Percentiles rank a stretch among this genome's conserved stretches.
These are phyloP conservation scores for Nemotelus pantherinus DNA, from an alignment of 2,888 invertebrate genomes.

Conservation along the genomic window DNA sequence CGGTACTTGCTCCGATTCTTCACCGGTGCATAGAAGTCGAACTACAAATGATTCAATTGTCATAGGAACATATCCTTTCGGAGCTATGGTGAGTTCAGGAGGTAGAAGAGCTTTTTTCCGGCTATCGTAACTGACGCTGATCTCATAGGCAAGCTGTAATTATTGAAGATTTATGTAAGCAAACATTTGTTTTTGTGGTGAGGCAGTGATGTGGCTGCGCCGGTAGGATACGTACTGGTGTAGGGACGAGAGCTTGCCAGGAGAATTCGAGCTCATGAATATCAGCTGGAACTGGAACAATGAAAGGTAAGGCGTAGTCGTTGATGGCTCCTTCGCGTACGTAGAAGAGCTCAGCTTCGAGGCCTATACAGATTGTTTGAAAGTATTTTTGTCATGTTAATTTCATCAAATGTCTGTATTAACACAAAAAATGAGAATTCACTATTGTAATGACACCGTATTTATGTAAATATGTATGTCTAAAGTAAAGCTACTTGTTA, in stretches of 20 bases:
- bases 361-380: constrained; percentile 65
- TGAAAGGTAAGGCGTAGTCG: constrained; percentile 85
- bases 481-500: no score
- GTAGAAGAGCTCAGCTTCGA: constrained; percentile 82
- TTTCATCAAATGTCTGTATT: no score
- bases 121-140: constrained; percentile 77
- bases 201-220: no score
- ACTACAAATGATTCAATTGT: constrained; percentile 81
- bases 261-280: constrained; percentile 84
- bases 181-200: constrained; percentile 10
- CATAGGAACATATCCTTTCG: constrained; percentile 81
- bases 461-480: no score
- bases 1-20: constrained; percentile 81
- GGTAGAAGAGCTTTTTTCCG: constrained; percentile 76
- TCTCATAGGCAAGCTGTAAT: constrained; percentile 77
- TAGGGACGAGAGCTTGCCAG: constrained; percentile 81
- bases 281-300: constrained; percentile 81
- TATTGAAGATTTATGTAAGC: constrained; percentile 15
- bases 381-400: no score
- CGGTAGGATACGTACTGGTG: constrained; percentile 72
- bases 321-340: constrained; percentile 86
- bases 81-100: constrained; percentile 85
- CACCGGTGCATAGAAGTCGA: constrained; percentile 84
- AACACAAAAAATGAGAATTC: no score
- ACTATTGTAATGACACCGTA: no score